Conservation (phyloP, 1,140 invertebrate species). For the Metopolophium dirhodum region DNA sequence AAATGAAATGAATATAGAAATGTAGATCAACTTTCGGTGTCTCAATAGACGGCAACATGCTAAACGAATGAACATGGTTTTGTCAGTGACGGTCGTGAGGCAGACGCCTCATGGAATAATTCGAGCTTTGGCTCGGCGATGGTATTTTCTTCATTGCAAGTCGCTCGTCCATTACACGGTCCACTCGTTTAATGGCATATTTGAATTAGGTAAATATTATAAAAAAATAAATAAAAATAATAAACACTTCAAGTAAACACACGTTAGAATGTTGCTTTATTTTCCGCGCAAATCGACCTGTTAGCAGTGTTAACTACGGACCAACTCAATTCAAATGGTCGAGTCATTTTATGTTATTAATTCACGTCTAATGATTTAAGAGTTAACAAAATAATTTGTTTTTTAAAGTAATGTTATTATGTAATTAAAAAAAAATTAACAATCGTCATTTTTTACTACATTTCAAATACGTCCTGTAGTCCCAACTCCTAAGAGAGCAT, state of each 20-base stretch:
- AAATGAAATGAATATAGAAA: conserved; percentile 36
- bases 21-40: conserved; percentile 34
- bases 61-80: conserved; percentile 39
- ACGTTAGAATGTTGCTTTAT: neutral
- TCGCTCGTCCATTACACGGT: neutral
- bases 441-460: neutral
- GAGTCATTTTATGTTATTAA: neutral
- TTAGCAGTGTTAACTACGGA: neutral
- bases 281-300: neutral
- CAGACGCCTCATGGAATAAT: neutral
- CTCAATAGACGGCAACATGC: conserved; percentile 42
- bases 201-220: neutral
- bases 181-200: neutral
- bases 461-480: neutral
- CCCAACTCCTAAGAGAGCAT: neutral
- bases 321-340: neutral
- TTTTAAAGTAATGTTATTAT: neutral
- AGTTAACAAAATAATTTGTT: neutral
- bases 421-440: neutral
- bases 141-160: conserved; percentile 18
- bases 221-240: neutral
- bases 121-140: neutral
- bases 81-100: neutral
- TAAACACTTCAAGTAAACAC: neutral
- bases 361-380: neutral